Evolutionary conservation across 1,140 invertebrate species (phyloP), one percentile per base, ranked within the genome.

Genomic region (Branchinecta lynchi): DNA sequence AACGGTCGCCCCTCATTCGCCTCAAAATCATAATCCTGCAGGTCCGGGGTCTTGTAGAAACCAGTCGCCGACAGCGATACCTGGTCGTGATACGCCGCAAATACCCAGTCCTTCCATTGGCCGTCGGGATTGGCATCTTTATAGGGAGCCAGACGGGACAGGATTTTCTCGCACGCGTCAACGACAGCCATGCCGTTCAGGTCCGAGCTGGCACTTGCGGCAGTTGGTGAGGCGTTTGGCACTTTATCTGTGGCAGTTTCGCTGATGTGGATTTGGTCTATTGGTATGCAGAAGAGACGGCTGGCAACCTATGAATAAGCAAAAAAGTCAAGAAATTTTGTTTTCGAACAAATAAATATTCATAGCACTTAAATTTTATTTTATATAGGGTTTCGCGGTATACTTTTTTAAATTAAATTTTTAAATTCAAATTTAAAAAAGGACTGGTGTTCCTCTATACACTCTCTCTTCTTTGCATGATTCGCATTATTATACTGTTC

Each of bases 231-330:
- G 0, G 92, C 90, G 77, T 98, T 98, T 0, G 94, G 92, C 0
- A 97, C 92, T 80, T 93, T 96, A 76, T 95, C 91, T 0, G 93
- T 96, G 9, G 88, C 80, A 0, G 91, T 94, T 80, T 96, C 94
- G 68, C 83, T 83, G 32, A 94, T 92, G 76, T 93, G 87, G 74
- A 98, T 92, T 75, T 87, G 85, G 0, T 86, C 83, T 8, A 83
- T 76, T 43, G 90, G 83, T 20, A 95, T 85, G 45, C 83, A 85
- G 3, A 98, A 79, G 5, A 82, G 83, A 72, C 86, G 81, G 66
- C 88, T 88, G 0, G 88, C 87, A 45, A 91, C 85, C 79, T 80
- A 21, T 20, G 21, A 65, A 67, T 65, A 51, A 60, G 12, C 1
- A 32, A 32, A 32, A 32, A 32, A 32, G 32, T 32, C 32, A 32